Conservation (phyloP, 2,113 vertebrate species). For the Struthidea cinerea region DNA sequence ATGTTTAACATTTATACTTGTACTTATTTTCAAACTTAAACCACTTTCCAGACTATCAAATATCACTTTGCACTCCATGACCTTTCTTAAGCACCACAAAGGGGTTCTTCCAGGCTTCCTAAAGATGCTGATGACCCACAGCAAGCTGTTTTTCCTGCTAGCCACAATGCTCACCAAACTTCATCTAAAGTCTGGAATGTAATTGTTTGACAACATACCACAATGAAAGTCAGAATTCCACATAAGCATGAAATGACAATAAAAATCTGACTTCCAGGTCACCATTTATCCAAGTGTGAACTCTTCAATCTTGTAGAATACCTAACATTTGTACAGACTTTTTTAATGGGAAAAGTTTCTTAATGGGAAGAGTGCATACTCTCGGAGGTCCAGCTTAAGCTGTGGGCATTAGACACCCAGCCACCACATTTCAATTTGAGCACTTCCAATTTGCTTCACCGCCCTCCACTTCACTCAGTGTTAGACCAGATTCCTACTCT, state of each 20-base stretch:
- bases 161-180: background rate
- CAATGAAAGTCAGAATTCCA: background rate
- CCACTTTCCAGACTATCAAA: background rate
- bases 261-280: background rate
- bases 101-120: background rate
- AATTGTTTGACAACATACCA: background rate
- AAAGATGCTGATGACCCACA: background rate
- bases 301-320: background rate
- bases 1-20: background rate
- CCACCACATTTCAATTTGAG: background rate
- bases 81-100: background rate
- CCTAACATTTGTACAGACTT: background rate
- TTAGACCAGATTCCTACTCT: background rate
- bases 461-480: background rate
- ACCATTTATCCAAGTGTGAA: background rate
- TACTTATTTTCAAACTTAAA: background rate
- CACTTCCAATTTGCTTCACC: background rate
- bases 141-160: background rate
- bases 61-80: background rate
- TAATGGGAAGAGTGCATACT: background rate
- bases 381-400: background rate
- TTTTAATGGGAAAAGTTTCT: background rate
- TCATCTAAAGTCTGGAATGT: background rate
- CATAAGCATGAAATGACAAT: background rate
- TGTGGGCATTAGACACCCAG: background rate